A percentile compares a stretch with the other conserved stretches of the same genome.
phyloP scores from a whole-genome alignment of 1,140 invertebrate species.

The Branchinecta lynchi region DNA sequence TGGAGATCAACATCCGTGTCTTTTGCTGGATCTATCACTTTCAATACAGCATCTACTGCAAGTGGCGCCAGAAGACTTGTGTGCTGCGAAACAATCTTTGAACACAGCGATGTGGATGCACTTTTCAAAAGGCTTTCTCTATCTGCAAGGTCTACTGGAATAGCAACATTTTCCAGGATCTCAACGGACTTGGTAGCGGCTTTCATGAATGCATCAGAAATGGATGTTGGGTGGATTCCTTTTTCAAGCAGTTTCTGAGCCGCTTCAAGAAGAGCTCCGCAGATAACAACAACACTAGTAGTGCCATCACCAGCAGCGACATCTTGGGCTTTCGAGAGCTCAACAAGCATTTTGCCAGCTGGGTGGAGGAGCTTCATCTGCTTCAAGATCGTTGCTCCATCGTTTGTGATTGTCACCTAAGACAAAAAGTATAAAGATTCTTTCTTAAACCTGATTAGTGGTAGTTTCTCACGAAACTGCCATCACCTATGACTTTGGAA shows the following conservation, averaged over 20 bases:
- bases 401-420: slow-evolving; percentile 81
- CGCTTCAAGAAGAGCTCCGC: slow-evolving; percentile 85
- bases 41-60: slow-evolving; percentile 90
- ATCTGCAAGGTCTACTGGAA: slow-evolving; percentile 70
- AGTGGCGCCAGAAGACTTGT: slow-evolving; percentile 85
- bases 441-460: too few species aligned
- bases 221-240: slow-evolving; percentile 93
- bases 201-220: slow-evolving; percentile 90
- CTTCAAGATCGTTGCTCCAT: slow-evolving; percentile 98
- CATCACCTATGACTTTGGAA: too few species aligned
- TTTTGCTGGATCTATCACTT: slow-evolving; percentile 52
- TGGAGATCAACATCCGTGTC: slow-evolving; percentile 51
- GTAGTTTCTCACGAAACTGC: too few species aligned
- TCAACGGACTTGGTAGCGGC: slow-evolving; percentile 70
- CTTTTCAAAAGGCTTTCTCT: slow-evolving; percentile 76
- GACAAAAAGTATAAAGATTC: background rate
- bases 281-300: slow-evolving; percentile 90
- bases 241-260: slow-evolving; percentile 79
- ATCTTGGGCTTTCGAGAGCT: slow-evolving; percentile 95
- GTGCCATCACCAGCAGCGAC: slow-evolving; percentile 98
- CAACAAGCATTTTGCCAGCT: slow-evolving; percentile 98
- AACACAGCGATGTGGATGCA: slow-evolving; percentile 93
- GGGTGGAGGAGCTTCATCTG: slow-evolving; percentile 98
- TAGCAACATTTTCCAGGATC: slow-evolving; percentile 71
- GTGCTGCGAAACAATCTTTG: slow-evolving; percentile 97